These are phyloP conservation scores for Centruroides vittatus DNA, from an alignment of 1,140 invertebrate species.

Conservation along the genomic window DNA sequence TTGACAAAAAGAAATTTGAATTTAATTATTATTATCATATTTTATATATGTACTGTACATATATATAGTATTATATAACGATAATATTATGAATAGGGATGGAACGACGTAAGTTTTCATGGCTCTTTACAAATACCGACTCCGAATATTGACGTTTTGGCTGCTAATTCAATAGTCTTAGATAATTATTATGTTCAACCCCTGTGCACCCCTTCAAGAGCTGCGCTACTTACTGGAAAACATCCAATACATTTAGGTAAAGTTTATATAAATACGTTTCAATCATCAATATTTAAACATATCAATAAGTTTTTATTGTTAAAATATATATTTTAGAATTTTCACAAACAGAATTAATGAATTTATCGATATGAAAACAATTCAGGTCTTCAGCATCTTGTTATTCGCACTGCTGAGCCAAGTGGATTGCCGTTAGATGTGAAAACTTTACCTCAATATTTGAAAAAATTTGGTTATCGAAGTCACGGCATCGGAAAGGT, in stretches of 20 bases:
- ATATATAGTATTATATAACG: not conserved
- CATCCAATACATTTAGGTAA: slow-evolving; percentile 66
- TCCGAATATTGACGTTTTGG: slow-evolving; percentile 27
- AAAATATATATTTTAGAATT: not conserved
- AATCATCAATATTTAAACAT: too few species aligned
- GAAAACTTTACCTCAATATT: slow-evolving; percentile 23
- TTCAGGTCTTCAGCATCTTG: slow-evolving; percentile 20
- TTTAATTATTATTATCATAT: too few species aligned
- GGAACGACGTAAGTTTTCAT: slow-evolving; percentile 30
- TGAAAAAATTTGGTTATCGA: slow-evolving; percentile 12
- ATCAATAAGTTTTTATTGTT: not conserved
- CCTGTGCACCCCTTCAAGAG: slow-evolving; percentile 58
- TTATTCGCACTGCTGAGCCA: slow-evolving; percentile 20
- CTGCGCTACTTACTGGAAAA: slow-evolving; percentile 70
- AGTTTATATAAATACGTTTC: slow-evolving; percentile 27
- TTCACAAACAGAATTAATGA: too few species aligned
- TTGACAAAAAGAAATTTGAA: too few species aligned
- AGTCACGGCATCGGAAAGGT: slow-evolving; percentile 18
- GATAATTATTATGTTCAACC: slow-evolving; percentile 64
- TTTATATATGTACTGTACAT: too few species aligned
- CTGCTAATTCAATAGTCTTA: slow-evolving; percentile 36
- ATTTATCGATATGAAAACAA: too few species aligned
- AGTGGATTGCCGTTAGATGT: slow-evolving; percentile 24
- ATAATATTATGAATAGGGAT: slow-evolving; percentile 28
- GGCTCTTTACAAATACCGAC: slow-evolving; percentile 25